Evolutionary conservation across 53 echinoderm and acorn worm species (phyloP).

Genomic region (Paracentrotus lividus): DNA sequence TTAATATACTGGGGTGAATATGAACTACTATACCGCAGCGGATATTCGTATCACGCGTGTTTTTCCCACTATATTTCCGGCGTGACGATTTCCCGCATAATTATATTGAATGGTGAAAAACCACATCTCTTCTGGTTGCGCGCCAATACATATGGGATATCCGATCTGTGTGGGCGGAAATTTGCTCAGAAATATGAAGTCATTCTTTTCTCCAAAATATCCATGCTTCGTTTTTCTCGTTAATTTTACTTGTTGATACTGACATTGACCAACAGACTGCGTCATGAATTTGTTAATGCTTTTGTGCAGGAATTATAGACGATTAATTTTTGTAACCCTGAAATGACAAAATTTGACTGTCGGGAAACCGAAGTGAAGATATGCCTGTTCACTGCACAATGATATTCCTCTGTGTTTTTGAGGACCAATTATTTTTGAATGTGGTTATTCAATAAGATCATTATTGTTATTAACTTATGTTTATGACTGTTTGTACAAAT

Average conservation of each 20-base stretch:
- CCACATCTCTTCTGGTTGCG: neutral
- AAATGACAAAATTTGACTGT: neutral
- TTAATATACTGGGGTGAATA: neutral
- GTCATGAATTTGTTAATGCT: neutral
- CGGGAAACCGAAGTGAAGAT: neutral
- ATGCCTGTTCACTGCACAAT: conserved; percentile 32
- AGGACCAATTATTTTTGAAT: conserved; percentile 64
- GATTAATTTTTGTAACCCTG: neutral
- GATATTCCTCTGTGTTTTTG: conserved; percentile 19
- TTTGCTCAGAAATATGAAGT: conserved; percentile 15
- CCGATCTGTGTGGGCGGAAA: conserved; percentile 13
- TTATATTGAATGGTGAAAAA: neutral
- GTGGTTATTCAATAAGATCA: conserved; percentile 1
- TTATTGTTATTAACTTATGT: conserved; percentile 34
- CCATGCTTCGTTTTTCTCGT: neutral
- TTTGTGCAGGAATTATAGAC: neutral
- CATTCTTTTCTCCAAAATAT: conserved; percentile 2
- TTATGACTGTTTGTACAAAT: conserved; percentile 59
- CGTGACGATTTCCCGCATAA: conserved; percentile 22
- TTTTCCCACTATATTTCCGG: conserved; percentile 33
- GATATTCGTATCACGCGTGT: conserved; percentile 43
- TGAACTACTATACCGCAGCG: neutral
- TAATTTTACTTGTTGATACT: neutral
- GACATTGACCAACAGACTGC: neutral
- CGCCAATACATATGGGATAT: conserved; percentile 13